These are phyloP conservation scores for Rachycentron canadum DNA, from an alignment of 2,797 vertebrate species.

Conservation along the genomic window DNA sequence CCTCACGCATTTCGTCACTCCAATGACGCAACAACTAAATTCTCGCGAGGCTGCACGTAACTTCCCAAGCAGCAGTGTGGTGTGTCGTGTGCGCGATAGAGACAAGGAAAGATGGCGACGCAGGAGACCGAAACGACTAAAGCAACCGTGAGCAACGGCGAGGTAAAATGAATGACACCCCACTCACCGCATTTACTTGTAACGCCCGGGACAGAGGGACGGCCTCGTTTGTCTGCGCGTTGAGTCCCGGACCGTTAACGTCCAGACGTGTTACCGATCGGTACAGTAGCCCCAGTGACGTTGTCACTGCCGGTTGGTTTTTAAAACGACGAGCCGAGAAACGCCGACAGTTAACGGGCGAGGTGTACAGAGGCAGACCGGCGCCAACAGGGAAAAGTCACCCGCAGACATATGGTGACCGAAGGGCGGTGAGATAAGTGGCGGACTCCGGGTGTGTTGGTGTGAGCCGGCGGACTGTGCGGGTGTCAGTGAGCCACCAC, in stretches of 20 bases:
- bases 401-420: background rate
- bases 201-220: accelerated
- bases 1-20: conserved; percentile 12
- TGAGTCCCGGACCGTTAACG: background rate
- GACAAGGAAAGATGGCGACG: conserved; percentile 90
- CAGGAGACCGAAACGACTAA: conserved; percentile 83
- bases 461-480: conserved; percentile 34
- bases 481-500: conserved; percentile 59
- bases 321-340: conserved; percentile 60
- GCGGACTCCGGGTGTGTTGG: background rate
- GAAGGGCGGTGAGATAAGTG: background rate
- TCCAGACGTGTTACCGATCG: conserved; percentile 23
- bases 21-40: conserved; percentile 27
- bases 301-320: conserved; percentile 82
- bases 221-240: background rate
- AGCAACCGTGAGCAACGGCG: conserved; percentile 84
- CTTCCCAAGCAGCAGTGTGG: conserved; percentile 70
- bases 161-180: conserved; percentile 84
- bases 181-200: background rate
- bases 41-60: conserved; percentile 77
- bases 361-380: background rate
- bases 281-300: conserved; percentile 72
- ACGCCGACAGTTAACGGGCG: conserved; percentile 8
- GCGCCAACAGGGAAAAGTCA: background rate
- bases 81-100: conserved; percentile 77